A percentile compares a stretch with the other conserved stretches of the same genome.
Evolutionary conservation across 2,113 vertebrate species (phyloP).

Genomic region (Lepisosteus oculatus): DNA sequence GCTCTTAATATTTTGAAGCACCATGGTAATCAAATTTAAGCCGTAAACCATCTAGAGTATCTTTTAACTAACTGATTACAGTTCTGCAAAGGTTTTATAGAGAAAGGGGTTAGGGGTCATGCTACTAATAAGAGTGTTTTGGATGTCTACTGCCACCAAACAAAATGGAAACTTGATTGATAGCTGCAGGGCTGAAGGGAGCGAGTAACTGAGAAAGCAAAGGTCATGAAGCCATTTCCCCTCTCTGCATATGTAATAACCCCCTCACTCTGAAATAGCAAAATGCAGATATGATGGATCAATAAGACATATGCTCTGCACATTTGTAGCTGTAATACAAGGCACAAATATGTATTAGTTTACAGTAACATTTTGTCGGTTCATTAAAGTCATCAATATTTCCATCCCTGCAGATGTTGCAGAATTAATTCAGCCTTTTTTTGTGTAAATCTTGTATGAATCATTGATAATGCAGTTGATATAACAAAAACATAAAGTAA

Average conservation of each 20-base stretch:
- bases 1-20: slow-evolving; percentile 20
- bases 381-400: slow-evolving; percentile 69
- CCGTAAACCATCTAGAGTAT: slow-evolving; percentile 65
- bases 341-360: slow-evolving; percentile 73
- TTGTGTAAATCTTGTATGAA: neutral
- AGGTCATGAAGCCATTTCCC: slow-evolving; percentile 78
- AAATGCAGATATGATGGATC: slow-evolving; percentile 76
- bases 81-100: slow-evolving; percentile 78
- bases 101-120: slow-evolving; percentile 83
- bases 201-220: slow-evolving; percentile 74
- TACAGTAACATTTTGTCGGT: slow-evolving; percentile 71
- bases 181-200: slow-evolving; percentile 81
- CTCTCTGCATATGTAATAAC: slow-evolving; percentile 74
- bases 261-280: slow-evolving; percentile 63
- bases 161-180: slow-evolving; percentile 99
- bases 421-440: slow-evolving; percentile 37
- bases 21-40: slow-evolving; percentile 57
- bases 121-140: slow-evolving; percentile 97
- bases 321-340: slow-evolving; percentile 72
- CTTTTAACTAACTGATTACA: slow-evolving; percentile 65
- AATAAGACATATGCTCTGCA: slow-evolving; percentile 82
- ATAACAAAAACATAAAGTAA: too few species aligned
- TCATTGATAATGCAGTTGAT: too few species aligned
- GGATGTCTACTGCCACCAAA: slow-evolving; percentile 96
- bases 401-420: slow-evolving; percentile 52